phyloP scores from a whole-genome alignment of 2,888 invertebrate genomes.

The Alitta virens region DNA sequence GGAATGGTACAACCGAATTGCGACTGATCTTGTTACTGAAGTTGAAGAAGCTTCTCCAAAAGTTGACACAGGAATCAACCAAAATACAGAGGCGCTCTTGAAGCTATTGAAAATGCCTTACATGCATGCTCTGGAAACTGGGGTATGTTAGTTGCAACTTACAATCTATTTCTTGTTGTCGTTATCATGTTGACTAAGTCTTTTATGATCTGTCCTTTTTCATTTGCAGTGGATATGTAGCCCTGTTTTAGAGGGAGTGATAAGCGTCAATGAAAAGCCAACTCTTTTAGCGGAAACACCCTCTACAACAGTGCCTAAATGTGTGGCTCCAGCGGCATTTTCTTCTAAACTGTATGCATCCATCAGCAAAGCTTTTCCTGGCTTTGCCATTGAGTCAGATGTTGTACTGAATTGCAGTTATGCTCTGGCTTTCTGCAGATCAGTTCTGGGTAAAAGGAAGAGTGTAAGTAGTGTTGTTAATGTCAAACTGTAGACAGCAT shows the following conservation, averaged over 20 bases:
- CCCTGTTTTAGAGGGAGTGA: neutral
- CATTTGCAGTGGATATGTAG: neutral
- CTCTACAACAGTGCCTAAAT: neutral
- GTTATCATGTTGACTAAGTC: too few relatives aligned
- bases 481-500: too few relatives aligned
- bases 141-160: too few relatives aligned
- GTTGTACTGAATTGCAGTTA: conserved; percentile 6
- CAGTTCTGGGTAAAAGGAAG: conserved; percentile 3
- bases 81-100: too few relatives aligned
- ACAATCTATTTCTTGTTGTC: too few relatives aligned
- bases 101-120: too few relatives aligned
- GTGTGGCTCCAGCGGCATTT: neutral
- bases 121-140: too few relatives aligned
- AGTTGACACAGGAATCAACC: too few relatives aligned
- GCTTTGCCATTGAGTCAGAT: neutral
- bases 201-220: neutral
- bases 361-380: neutral
- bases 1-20: too few relatives aligned
- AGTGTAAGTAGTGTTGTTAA: neutral
- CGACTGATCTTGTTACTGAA: too few relatives aligned
- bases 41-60: too few relatives aligned
- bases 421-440: conserved; percentile 2
- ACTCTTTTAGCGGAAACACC: neutral
- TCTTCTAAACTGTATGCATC: conserved; percentile 3
- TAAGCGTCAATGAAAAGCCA: neutral